phyloP scores from a whole-genome alignment of 2,797 vertebrate genomes.

The Aratinga solstitialis region DNA sequence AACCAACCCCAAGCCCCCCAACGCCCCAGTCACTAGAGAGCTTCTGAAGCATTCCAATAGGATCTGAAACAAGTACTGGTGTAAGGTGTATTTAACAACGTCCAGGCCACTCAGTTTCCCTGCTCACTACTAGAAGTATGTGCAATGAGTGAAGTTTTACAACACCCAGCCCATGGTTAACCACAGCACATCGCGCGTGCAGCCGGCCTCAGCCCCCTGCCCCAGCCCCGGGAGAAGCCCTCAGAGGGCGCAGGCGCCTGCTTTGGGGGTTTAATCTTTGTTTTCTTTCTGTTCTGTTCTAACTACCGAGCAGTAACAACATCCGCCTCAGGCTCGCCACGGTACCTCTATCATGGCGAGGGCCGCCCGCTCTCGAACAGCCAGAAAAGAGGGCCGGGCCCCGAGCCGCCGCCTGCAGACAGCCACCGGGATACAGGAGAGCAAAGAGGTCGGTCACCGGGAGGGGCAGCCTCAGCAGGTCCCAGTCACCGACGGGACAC shows the following conservation, averaged over 20 bases:
- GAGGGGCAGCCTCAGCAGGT: background rate
- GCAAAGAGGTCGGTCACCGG: too few species aligned
- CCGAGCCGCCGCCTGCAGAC: background rate
- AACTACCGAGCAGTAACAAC: background rate
- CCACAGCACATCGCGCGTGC: background rate
- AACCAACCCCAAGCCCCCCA: background rate
- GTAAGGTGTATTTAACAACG: accelerated
- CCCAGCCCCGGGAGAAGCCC: background rate
- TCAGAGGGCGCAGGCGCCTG: background rate
- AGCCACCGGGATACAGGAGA: too few species aligned
- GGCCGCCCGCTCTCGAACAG: background rate
- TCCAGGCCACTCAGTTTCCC: accelerated
- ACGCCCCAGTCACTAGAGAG: background rate
- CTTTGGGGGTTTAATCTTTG: accelerated
- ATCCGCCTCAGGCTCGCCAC: background rate
- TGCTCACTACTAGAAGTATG: accelerated
- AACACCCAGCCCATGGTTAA: background rate
- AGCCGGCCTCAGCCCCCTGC: too few species aligned
- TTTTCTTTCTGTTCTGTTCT: background rate
- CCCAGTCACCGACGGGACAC: accelerated
- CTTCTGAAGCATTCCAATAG: accelerated
- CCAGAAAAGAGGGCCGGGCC: background rate
- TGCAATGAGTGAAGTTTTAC: background rate
- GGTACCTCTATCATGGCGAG: conserved; percentile 38
- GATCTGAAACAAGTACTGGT: background rate